Base-by-base conservation (phyloP, 2,113 vertebrate species). In the Empidonax traillii region DNA sequence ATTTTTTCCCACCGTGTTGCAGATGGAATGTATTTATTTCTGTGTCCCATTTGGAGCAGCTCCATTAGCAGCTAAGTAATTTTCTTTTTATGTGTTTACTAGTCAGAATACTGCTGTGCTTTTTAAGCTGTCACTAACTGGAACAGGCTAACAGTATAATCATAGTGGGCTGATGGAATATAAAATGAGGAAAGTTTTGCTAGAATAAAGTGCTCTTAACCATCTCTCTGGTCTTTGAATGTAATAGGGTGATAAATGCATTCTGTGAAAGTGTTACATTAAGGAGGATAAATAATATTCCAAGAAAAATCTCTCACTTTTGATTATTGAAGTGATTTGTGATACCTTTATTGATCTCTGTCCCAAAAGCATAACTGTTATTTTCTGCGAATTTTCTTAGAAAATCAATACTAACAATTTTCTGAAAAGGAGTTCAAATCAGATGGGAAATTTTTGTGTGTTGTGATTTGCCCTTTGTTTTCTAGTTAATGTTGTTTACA, bases 331-430 rank as follows among this genome's bases (percentile, higher is more conserved):
- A 93, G 62, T 55, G 51, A 87, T 91, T 89, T 95, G 71, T 67
- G 79, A 69, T 83, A 87, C 63, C 71, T 82, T 12, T 85, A 91
- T 91, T 89, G 71, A 91, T 91, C 44, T 91, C 41, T 76, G 47
- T 75, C 53, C n/a, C 66, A 56, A 83, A 93, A 87, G n/a, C n/a
- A 10, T 59, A 85, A 33, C n/a, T 46, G 17, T 43, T 79, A 87
- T 73, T 93, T 95, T 94, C 62, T 89, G 6, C 14, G 46, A 41
- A 12, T 73, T 91, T 94, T 68, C 87, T 84, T 79, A 75, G 20
- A 56, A 89, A 76, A 79, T 96, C 74, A 62, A 79, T 96, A 19
- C 37, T 82, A 96, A 85, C 47, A 49, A 20, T 85, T 94, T 95
- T 94, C 63, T 76, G 82, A 90, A 58, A 44, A 67, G 33, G 22